Percentiles rank a stretch among this genome's conserved stretches.
These are phyloP conservation scores for Myotis yumanensis DNA, from an alignment of 2,113 vertebrate genomes.

Conservation along the genomic window DNA sequence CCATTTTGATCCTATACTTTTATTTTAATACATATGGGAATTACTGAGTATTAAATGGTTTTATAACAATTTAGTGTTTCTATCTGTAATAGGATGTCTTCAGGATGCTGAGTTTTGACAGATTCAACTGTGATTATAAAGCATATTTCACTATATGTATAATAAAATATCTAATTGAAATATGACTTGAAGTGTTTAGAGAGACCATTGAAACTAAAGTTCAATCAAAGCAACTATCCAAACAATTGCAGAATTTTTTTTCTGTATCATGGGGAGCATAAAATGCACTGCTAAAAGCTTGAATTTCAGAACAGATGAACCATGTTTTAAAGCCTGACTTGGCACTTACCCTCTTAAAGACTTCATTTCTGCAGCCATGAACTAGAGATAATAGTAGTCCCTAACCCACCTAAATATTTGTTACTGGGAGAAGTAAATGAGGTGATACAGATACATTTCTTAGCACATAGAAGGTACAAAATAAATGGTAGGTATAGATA, in stretches of 20 bases:
- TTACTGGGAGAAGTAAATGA: not conserved
- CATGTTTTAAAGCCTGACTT: not conserved
- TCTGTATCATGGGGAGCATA: not conserved
- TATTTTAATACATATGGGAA: not conserved
- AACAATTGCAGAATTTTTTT: not conserved
- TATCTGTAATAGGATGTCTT: not conserved
- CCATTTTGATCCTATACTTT: not conserved
- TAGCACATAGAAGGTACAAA: not conserved
- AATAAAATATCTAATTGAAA: slow-evolving; percentile 20
- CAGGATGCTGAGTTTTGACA: not conserved
- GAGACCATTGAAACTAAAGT: not conserved
- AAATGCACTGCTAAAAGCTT: not conserved
- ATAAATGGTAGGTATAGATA: not conserved
- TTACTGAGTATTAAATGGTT: not conserved
- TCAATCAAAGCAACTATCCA: not conserved
- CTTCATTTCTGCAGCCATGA: not conserved
- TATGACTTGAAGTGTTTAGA: not conserved
- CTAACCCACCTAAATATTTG: not conserved
- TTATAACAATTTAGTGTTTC: not conserved
- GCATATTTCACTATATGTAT: not conserved
- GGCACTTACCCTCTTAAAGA: not conserved
- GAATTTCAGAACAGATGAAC: not conserved
- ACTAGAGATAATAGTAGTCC: not conserved
- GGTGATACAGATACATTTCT: not conserved
- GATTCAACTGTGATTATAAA: not conserved